Conservation (phyloP, 2,113 vertebrate species). For the Pomatostomus ruficeps region DNA sequence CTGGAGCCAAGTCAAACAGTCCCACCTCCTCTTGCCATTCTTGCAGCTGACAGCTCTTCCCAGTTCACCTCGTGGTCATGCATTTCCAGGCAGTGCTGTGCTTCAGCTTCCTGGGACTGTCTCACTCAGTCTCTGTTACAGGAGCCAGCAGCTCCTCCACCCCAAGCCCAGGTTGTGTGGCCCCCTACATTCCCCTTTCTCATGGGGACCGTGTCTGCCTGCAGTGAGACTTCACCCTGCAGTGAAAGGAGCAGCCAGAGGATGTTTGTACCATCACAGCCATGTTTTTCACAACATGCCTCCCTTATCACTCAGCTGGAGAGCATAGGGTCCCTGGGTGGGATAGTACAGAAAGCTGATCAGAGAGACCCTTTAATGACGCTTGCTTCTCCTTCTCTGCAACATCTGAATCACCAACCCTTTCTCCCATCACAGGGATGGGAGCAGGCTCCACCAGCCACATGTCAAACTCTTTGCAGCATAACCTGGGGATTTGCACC, state of each 20-base stretch:
- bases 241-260: neutral
- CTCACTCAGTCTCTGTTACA: neutral
- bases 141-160: neutral
- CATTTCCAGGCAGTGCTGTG: neutral
- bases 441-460: neutral
- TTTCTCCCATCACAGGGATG: neutral
- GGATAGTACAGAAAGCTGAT: neutral
- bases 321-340: neutral
- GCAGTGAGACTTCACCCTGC: neutral
- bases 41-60: neutral
- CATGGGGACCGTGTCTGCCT: fast-evolving
- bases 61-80: neutral
- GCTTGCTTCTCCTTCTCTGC: neutral
- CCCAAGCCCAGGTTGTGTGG: neutral
- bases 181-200: fast-evolving
- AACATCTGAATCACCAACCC: fast-evolving
- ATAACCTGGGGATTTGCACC: neutral
- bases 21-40: neutral
- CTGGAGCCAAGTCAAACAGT: constrained; percentile 30
- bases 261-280: neutral
- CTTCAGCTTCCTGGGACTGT: neutral
- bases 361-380: fast-evolving
- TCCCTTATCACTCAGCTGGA: neutral
- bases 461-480: neutral
- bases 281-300: neutral